Percentiles rank a stretch among this genome's conserved stretches.
phyloP scores from a whole-genome alignment of 2,888 invertebrate species.

The Oasisia sp. region DNA sequence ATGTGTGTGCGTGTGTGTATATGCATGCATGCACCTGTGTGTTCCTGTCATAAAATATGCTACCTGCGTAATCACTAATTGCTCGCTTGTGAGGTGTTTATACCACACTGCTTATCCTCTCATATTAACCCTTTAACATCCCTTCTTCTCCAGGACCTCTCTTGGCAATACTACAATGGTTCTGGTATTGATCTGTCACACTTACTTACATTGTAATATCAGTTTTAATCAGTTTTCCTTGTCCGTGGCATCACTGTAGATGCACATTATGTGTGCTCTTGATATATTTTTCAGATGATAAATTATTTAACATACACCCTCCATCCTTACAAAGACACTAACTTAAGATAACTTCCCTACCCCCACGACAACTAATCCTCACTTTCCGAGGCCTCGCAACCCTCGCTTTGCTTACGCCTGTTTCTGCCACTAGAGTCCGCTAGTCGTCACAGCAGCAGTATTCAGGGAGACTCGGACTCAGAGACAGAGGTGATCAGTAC shows the following conservation, averaged over 20 bases:
- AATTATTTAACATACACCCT: neutral
- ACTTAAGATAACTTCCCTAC: neutral
- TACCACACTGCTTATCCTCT: neutral
- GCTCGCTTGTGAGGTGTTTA: neutral
- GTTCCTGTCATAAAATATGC: neutral
- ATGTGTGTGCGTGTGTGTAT: neutral
- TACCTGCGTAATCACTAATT: neutral
- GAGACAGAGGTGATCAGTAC: conserved; percentile 60
- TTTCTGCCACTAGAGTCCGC: conserved; percentile 50
- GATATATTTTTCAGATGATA: neutral
- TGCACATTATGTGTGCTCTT: neutral
- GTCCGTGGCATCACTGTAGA: neutral
- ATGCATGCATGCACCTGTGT: neutral
- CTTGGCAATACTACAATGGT: too few relatives aligned
- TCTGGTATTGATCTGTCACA: too few relatives aligned
- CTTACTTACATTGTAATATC: neutral
- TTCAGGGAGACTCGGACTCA: conserved; percentile 63
- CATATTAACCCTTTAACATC: neutral
- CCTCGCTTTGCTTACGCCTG: neutral
- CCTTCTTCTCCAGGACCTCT: neutral
- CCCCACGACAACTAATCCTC: neutral
- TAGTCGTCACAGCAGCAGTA: conserved; percentile 54
- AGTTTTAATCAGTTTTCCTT: neutral
- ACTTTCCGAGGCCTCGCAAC: neutral
- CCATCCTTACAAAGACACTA: neutral